Conservation (phyloP, 1,140 invertebrate genomes). For the Limonius californicus region DNA sequence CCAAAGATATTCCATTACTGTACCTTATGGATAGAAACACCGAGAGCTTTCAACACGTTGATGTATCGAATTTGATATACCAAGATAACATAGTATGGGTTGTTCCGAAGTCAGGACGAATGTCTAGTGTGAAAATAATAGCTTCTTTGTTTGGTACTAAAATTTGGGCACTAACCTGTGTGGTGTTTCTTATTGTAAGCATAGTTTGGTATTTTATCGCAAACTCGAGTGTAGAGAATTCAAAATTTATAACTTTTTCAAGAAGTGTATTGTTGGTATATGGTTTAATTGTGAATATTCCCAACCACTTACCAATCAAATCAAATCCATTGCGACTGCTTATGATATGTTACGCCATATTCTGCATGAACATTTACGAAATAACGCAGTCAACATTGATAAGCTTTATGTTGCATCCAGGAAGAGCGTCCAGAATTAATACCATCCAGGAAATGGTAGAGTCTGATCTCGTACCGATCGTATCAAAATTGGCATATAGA, state of each 20-base stretch:
- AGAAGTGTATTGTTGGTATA: neutral
- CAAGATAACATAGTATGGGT: neutral
- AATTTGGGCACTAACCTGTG: neutral
- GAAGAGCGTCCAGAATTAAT: neutral
- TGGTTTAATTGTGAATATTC: neutral
- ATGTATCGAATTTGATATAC: neutral
- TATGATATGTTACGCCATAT: neutral
- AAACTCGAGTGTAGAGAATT: neutral
- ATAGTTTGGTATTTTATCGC: neutral
- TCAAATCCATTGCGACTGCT: neutral
- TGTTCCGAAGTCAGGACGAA: neutral
- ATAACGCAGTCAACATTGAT: neutral
- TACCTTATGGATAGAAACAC: neutral
- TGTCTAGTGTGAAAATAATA: neutral
- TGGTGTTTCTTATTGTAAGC: neutral
- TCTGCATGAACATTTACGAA: neutral
- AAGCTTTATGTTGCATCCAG: neutral
- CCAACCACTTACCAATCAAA: neutral
- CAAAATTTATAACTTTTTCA: neutral
- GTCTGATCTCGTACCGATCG: neutral
- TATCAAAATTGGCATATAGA: neutral
- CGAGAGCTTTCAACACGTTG: neutral
- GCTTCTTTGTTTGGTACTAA: neutral
- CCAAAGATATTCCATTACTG: neutral
- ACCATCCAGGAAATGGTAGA: neutral